Conservation (phyloP, 1,140 invertebrate species). For the Drosophila arawakana region DNA sequence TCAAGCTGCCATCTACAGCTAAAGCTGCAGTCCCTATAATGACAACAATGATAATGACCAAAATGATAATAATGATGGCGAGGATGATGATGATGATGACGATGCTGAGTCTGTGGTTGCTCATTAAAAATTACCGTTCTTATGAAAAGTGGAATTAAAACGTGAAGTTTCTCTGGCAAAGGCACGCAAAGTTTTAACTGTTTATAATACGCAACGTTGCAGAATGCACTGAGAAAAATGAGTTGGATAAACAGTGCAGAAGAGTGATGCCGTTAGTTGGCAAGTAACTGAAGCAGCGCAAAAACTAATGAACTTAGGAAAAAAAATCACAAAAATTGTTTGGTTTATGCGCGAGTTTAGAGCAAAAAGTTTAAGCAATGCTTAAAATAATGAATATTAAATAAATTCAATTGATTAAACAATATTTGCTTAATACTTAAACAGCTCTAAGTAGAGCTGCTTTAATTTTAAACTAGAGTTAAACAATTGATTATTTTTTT, state of each 20-base stretch:
- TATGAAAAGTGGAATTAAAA: slow-evolving; percentile 77
- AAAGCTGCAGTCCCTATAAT: slow-evolving; percentile 21
- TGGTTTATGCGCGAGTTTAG: slow-evolving; percentile 8
- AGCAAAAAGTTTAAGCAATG: too few species aligned
- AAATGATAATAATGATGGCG: background rate
- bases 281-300: too few species aligned
- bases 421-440: too few species aligned
- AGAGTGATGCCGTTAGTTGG: background rate
- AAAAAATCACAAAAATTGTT: background rate
- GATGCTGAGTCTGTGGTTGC: slow-evolving; percentile 26
- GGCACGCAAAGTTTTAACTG: slow-evolving; percentile 72
- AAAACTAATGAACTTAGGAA: background rate
- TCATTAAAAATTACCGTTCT: slow-evolving; percentile 82
- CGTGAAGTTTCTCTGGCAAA: slow-evolving; percentile 58
- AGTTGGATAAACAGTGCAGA: slow-evolving; percentile 24
- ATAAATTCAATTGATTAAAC: too few species aligned
- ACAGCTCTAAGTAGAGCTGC: too few species aligned
- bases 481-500: too few species aligned
- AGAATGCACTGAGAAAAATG: slow-evolving; percentile 30
- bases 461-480: too few species aligned
- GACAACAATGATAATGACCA: slow-evolving; percentile 1
- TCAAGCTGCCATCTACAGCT: slow-evolving; percentile 26
- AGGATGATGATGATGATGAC: slow-evolving; percentile 51
- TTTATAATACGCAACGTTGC: slow-evolving; percentile 78
- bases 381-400: too few species aligned